A percentile compares a stretch with the other conserved stretches of the same genome.
These are phyloP conservation scores for Silurus asotus DNA, from an alignment of 2,113 vertebrate species.

Conservation along the genomic window DNA sequence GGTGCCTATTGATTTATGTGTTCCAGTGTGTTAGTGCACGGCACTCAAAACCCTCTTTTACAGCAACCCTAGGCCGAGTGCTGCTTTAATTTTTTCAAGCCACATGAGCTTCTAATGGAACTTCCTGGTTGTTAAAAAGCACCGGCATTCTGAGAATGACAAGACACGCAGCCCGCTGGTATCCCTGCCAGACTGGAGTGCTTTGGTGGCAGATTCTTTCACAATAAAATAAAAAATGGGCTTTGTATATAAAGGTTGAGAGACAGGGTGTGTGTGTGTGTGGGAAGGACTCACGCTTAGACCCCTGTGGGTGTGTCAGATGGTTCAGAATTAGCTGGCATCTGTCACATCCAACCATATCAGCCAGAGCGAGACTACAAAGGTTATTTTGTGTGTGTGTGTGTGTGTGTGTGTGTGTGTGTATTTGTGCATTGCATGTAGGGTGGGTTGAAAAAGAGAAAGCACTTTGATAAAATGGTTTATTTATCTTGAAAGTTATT, in stretches of 20 bases:
- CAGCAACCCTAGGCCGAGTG: slow-evolving; percentile 48
- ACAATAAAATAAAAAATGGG: slow-evolving; percentile 26
- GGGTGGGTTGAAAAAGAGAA: background rate
- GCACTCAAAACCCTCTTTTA: slow-evolving; percentile 53
- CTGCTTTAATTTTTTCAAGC: slow-evolving; percentile 52
- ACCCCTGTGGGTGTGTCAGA: slow-evolving; percentile 35
- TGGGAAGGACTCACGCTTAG: slow-evolving; percentile 19
- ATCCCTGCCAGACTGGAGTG: slow-evolving; percentile 44
- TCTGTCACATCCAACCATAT: slow-evolving; percentile 28
- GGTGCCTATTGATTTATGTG: slow-evolving; percentile 62
- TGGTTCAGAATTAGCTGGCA: slow-evolving; percentile 41
- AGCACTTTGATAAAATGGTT: slow-evolving; percentile 44
- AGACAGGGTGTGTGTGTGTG: slow-evolving; percentile 19
- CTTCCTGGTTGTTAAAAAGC: slow-evolving; percentile 52
- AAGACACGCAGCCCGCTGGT: slow-evolving; percentile 33
- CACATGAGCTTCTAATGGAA: slow-evolving; percentile 54
- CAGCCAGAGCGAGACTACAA: background rate
- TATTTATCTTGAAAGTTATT: slow-evolving; percentile 47
- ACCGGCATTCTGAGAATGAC: slow-evolving; percentile 31
- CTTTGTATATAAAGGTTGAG: slow-evolving; percentile 26
- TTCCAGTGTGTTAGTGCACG: slow-evolving; percentile 58
- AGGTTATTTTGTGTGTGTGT: slow-evolving; percentile 17
- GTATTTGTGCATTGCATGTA: background rate
- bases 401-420: background rate
- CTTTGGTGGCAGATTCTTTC: slow-evolving; percentile 35